Evolutionary conservation across 2,797 vertebrate species (phyloP), one percentile per base, ranked within the genome.

Genomic region (Agapornis canus): DNA sequence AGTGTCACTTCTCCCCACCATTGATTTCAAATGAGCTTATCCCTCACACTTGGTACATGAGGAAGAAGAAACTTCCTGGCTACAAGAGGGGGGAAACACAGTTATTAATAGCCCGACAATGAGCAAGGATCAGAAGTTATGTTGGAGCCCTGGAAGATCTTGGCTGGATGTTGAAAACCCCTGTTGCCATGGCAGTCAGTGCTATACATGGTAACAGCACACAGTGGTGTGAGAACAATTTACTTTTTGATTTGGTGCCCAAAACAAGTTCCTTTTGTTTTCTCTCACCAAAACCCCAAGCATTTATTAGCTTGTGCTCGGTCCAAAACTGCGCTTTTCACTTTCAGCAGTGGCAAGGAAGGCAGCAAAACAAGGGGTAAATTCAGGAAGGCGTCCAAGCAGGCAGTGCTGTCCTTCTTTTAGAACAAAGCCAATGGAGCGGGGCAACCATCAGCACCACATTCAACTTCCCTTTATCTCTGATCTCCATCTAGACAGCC

Each of bases 71-170:
- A 90, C 82, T 94, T 94, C 96, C 90, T 92, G 91, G 83, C 91
- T 93, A 56, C 0, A 1, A 86, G 9, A 65, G 35, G 61, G 85
- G 90, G 70, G 37, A 61, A 91, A 76, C 40, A 75, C 26, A 75
- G 94, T 86, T 95, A 97, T 96, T 95, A 97, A 95, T 95, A 96
- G 95, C 82, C 90, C 3, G 82, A 94, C 91, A 94, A 93, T 84
- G 88, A 94, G 85, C 59, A 69, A 95, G 54, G 77, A 91, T 91
- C 82, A 95, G 78, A 95, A 95, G 83, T 90, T 89, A 89, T 79
- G 81, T 10, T 68, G 61, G 68, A 94, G 84, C 81, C 45, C 80
- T 89, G 82, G 59, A 94, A 91, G 90, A 71, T 92, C 87, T 92
- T 94, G 93, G 85, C 94, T 94, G 85, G 70, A 48, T 94, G 78